These are phyloP conservation scores for Geophilus truncorum DNA, from an alignment of 2,888 invertebrate genomes.

Conservation along the genomic window DNA sequence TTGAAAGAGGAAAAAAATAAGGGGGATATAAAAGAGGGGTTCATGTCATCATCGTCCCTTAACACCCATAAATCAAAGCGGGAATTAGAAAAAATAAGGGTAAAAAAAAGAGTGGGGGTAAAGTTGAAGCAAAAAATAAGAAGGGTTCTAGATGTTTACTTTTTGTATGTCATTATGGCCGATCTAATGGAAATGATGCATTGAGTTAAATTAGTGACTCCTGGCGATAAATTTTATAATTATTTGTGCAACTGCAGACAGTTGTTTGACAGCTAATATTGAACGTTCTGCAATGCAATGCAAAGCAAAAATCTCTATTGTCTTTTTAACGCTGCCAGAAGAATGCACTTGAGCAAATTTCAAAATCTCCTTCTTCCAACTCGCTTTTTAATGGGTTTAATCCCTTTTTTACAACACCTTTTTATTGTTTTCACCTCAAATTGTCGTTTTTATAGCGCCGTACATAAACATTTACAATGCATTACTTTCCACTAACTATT, in stretches of 20 bases:
- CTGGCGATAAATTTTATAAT: background rate
- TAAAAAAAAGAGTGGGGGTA: background rate
- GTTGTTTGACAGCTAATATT: too few relatives aligned
- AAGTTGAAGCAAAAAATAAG: background rate
- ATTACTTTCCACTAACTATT: background rate
- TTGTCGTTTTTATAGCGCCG: background rate
- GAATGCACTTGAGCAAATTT: background rate
- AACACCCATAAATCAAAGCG: background rate
- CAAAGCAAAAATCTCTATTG: background rate
- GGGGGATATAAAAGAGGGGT: background rate
- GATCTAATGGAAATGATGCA: background rate
- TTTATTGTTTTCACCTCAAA: constrained; percentile 22
- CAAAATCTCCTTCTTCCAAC: background rate
- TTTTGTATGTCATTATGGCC: background rate
- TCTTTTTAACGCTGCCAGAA: background rate
- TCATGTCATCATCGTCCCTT: background rate
- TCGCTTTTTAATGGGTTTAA: background rate
- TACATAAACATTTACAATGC: constrained; percentile 16
- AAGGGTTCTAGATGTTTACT: background rate
- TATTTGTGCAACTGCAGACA: background rate
- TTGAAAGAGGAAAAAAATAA: background rate
- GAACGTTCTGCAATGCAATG: background rate
- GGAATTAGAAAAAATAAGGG: background rate
- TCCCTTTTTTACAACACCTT: constrained; percentile 5
- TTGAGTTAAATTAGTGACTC: background rate